Conservation (phyloP, 2,888 invertebrate genomes). For the Cartodere bifasciata region DNA sequence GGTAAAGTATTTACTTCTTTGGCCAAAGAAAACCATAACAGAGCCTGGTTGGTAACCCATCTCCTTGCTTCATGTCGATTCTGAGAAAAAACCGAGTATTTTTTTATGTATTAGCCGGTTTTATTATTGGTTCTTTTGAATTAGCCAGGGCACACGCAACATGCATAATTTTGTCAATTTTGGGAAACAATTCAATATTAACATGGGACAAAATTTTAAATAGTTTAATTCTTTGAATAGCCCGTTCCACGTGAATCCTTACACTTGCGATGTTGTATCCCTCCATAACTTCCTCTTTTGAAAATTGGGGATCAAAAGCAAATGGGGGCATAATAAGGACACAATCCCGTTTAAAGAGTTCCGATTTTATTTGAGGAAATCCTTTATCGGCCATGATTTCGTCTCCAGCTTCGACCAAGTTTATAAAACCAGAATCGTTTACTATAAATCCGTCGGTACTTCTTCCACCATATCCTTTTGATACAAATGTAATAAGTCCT, state of each 20-base stretch:
- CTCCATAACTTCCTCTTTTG: slow-evolving; percentile 14
- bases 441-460: slow-evolving; percentile 17
- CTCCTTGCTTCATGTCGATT: too few species aligned
- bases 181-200: background rate
- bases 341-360: slow-evolving; percentile 14
- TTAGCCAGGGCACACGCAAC: slow-evolving; percentile 3
- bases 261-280: slow-evolving; percentile 12
- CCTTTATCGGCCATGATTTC: slow-evolving; percentile 15
- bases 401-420: slow-evolving; percentile 16
- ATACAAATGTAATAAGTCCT: slow-evolving; percentile 17
- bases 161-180: slow-evolving; percentile 6
- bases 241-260: slow-evolving; percentile 13
- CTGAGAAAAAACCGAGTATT: too few species aligned
- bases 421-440: slow-evolving; percentile 18
- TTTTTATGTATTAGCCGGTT: too few species aligned
- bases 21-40: too few species aligned
- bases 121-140: too few species aligned
- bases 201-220: slow-evolving; percentile 13
- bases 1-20: too few species aligned
- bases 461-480: slow-evolving; percentile 18
- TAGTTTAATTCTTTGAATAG: slow-evolving; percentile 12
- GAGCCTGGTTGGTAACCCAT: too few species aligned
- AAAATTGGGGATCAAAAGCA: slow-evolving; percentile 14
- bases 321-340: slow-evolving; percentile 16
- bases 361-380: slow-evolving; percentile 13